Evolutionary conservation across 2,113 vertebrate genomes (phyloP), one percentile per base, ranked within the genome.

Genomic region (Tragelaphus buxtoni): DNA sequence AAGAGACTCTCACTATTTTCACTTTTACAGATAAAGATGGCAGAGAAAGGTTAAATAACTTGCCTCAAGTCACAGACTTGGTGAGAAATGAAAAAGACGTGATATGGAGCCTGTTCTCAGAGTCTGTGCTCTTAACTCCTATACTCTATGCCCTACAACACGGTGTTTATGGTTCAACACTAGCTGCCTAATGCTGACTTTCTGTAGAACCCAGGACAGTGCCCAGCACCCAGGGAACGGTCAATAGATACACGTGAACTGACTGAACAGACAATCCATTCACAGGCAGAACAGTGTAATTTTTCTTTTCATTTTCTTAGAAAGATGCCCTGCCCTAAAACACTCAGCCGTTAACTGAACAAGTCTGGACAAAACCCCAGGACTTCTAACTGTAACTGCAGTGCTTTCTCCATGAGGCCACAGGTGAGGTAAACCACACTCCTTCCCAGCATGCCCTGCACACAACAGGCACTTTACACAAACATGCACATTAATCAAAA

Each of bases 291-390:
- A 77, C 30, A 74, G 53, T 20, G 17, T 61, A 32, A 86, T 47
- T 45, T 92, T 85, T 63, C 72, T 60, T 83, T n/a, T 24, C 35
- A 49, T 87, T 95, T 56, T 56, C 65, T 94, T 60, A 96, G 60
- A 63, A 69, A 77, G 26, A 47, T 80, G 30, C 88, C 8, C 82
- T 72, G 42, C 5, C 12, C 53, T 17, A 26, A 83, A 76, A 58
- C 5, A 58, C 20, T 58, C 10, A 85, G 49, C 5, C 26, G 6
- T 45, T 88, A 84, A 65, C 7, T 83, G 79, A 88, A 45, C 2
- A 76, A 53, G 7, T 5, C 0, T 58, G 22, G 74, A 85, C 30
- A 81, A 91, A 69, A 60, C 9, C 26, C 26, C 30, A 53, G 16
- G 14, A 74, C 28, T 32, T 83, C 28, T 18, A 30, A 49, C 4